Evolutionary conservation across 2,113 vertebrate species (phyloP), one percentile per base, ranked within the genome.

Genomic region (Sander lucioperca): DNA sequence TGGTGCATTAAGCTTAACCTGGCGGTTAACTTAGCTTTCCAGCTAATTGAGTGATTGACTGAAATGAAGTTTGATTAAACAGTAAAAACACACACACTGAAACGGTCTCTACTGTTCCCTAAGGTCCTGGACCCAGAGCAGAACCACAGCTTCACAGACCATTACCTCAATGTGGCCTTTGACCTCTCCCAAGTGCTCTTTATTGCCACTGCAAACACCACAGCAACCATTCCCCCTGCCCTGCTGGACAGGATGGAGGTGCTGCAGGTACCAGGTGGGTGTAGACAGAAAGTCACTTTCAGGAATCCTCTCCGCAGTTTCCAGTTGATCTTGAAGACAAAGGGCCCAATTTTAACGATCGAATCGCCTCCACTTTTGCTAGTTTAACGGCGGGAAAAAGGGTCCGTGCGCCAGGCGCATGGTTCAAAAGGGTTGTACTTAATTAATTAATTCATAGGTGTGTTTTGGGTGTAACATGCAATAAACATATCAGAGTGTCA

Each of bases 101-200:
- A 9, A 67, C 1, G 0, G 10, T 62, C 8, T 68, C 25, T 33
- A 18, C 3, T 59, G 71, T 68, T 45, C 74, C 12, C 74, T 47
- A 61, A 99, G 98, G 98, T 99, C 58, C 88, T 99, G 90, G 98
- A 99, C 92, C 97, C 98, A 0, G 98, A 99, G 85, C 98, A 99
- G 89, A 99, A 99, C 89, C 97, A 99, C 93, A 97, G 96, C 92
- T 99, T 99, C 94, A 99, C 98, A 0, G 98, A 99, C 82, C 98
- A 99, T 91, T 99, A 99, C 90, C 95, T 99, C 21, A 99, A 99
- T 0, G 97, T 99, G 73, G 95, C 98, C 78, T 99, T 99, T 84
- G 98, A 99, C 93, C 96, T 99, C 83, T 99, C 98, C 39, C 98
- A 99, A 94, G 98, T 99, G 56, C 97, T 99, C 59, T 99, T 99